Evolutionary conservation across 2,797 vertebrate species (phyloP), one percentile per base, ranked within the genome.

Genomic region (Gallinago solitaria): DNA sequence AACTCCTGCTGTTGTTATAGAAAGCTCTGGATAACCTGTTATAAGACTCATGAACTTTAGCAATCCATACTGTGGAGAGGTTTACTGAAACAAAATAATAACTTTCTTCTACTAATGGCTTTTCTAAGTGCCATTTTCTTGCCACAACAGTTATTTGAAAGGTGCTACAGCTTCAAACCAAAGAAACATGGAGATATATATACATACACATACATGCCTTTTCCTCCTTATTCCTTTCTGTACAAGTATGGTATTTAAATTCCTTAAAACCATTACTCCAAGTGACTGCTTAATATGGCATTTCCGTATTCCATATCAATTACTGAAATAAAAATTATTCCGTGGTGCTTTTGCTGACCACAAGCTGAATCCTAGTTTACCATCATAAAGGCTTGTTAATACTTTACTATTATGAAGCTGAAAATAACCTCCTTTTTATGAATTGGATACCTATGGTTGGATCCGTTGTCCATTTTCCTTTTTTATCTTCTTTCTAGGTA

Each of bases 11-110:
- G 80, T 43, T 93, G 54, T 83, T 93, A 65, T 16, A 80, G 79
- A 90, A 95, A 95, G 59, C n/a, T 82, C 65, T 90, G 67, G 70
- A 67, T 86, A 93, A 88, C 69, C 54, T 82, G 75, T 57, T 94
- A 17, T 50, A 79, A 79, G 61, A 78, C 57, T 86, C 5, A 13
- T 33, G 54, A 56, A 57, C 32, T 90, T 94, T 54, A 93, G 50
- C 41, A 73, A 64, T 69, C 61, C 27, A 5, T n/a, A 86, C 37
- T 57, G n/a, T 48, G 12, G 32, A 91, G 33, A 75, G 3, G 8
- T 77, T 90, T 87, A 65, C 53, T 65, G 63, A 93, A 90, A 83
- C 10, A 76, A 83, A 83, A 88, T 53, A 1, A 57, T 53, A 90
- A 23, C 9, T 63, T 89, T 74, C 6, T 37, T 80, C 41, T 64